phyloP scores from a whole-genome alignment of 2,113 vertebrate species.

The Dicentrarchus labrax region DNA sequence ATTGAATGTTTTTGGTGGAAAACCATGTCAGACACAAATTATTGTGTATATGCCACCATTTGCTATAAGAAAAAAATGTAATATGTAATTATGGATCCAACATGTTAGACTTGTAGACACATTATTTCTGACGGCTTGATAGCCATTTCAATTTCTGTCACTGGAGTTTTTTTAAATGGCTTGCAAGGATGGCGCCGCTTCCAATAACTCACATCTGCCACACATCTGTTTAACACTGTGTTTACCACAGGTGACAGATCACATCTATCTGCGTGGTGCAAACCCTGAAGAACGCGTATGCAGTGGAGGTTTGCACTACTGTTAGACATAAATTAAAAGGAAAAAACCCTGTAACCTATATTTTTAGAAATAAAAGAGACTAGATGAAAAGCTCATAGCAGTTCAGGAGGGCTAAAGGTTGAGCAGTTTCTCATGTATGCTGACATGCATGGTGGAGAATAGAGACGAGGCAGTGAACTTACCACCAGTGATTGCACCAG shows the following conservation, averaged over 20 bases:
- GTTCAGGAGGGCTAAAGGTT: neutral
- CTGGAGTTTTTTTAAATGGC: neutral
- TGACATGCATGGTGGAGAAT: constrained; percentile 30
- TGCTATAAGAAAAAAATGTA: no score
- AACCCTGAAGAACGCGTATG: no score
- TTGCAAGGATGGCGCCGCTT: neutral
- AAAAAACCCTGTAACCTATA: neutral
- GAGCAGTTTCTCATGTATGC: neutral
- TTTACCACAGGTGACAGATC: neutral
- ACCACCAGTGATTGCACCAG: constrained; percentile 63
- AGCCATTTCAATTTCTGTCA: no score
- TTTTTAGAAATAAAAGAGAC: neutral
- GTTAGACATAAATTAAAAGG: neutral
- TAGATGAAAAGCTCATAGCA: accelerated
- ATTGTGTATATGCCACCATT: no score
- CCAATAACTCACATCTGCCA: constrained; percentile 4
- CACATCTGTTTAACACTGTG: neutral
- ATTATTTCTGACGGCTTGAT: no score
- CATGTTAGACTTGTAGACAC: no score
- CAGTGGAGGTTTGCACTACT: neutral
- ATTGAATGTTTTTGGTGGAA: no score
- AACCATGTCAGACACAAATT: no score
- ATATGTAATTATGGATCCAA: no score
- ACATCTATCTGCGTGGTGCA: neutral
- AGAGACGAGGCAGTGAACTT: constrained; percentile 42